Evolutionary conservation across 2,113 vertebrate species (phyloP), one percentile per base, ranked within the genome.

Genomic region (Xiphophorus couchianus): DNA sequence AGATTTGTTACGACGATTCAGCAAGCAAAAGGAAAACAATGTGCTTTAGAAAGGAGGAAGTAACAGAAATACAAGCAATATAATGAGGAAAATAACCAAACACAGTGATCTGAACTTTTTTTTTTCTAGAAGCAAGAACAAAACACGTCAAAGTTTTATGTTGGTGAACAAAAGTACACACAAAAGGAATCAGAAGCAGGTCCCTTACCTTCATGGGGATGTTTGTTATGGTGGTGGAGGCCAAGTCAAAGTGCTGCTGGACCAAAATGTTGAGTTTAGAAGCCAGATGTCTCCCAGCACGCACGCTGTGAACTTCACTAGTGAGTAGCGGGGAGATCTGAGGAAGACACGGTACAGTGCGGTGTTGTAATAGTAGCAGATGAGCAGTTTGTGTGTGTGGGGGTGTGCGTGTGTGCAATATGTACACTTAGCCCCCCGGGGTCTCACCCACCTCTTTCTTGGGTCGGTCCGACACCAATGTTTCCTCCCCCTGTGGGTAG

Each of bases 191-290:
- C 37, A 61, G 58, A 69, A 58, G 58, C 25, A 61, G 61, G 35
- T 0, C 2, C 85, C 85, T 84, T 95, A 99, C 98, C 97, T 99
- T 99, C 98, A 99, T 99, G 8, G 98, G 98, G 89, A 99, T 99
- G 94, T 99, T 99, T 27, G 98, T 99, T 88, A 99, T 99, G 54
- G 97, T 99, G 85, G 98, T 99, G 74, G 97, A 99, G 74, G 98
- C 96, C 94, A 99, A 90, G 93, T 99, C 98, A 69, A 98, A 99
- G 93, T 99, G 97, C 37, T 98, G 98, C 81, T 99, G 98, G n/a
- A 99, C 98, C 78, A 99, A 92, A 88, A 98, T 93, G 80, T 98
- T 99, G 76, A 99, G 92, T 88, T 99, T 99, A 69, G 96, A 96
- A 80, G 98, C 96, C 69, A 99, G 91, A 89, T 99, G 97, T 13